These are phyloP conservation scores for Melieria crassipennis DNA, from an alignment of 2,888 invertebrate species.

Conservation along the genomic window DNA sequence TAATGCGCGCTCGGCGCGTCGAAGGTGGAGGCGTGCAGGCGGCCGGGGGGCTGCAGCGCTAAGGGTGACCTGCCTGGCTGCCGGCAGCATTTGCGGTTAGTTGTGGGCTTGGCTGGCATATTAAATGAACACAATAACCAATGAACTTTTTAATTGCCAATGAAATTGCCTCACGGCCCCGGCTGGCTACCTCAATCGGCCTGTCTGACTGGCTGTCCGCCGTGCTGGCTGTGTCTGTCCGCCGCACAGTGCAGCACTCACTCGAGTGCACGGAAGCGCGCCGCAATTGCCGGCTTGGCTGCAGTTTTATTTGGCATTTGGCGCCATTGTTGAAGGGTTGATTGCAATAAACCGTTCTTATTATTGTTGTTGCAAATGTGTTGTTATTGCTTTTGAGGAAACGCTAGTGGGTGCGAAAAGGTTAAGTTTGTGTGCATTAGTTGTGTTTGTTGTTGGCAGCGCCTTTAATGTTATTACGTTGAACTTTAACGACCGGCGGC, in stretches of 20 bases:
- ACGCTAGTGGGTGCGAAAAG: constrained; percentile 4
- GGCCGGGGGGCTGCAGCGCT: not conserved
- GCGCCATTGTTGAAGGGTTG: constrained; percentile 42
- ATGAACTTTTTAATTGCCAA: constrained; percentile 45
- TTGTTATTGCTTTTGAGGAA: constrained; percentile 8
- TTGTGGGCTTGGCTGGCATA: constrained; percentile 33
- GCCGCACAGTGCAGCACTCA: not conserved
- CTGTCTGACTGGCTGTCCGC: not conserved
- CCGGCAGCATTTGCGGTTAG: constrained; percentile 30
- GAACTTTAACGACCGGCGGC: not conserved
- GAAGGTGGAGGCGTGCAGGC: too few relatives aligned
- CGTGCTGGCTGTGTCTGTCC: not conserved
- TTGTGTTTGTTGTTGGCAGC: not conserved
- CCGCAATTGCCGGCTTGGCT: too few relatives aligned
- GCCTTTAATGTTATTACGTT: not conserved
- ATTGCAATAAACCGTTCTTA: not conserved
- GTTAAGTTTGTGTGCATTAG: not conserved
- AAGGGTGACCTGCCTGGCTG: not conserved
- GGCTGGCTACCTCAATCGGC: not conserved
- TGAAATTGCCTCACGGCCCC: constrained; percentile 32
- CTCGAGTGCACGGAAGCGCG: too few relatives aligned
- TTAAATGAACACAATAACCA: constrained; percentile 37
- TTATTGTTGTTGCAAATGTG: not conserved
- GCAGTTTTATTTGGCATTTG: constrained; percentile 41
- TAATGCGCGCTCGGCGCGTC: constrained; percentile 45